Evolutionary conservation across 2,888 invertebrate species (phyloP), one percentile per base, ranked within the genome.

Genomic region (Andrena bucephala): DNA sequence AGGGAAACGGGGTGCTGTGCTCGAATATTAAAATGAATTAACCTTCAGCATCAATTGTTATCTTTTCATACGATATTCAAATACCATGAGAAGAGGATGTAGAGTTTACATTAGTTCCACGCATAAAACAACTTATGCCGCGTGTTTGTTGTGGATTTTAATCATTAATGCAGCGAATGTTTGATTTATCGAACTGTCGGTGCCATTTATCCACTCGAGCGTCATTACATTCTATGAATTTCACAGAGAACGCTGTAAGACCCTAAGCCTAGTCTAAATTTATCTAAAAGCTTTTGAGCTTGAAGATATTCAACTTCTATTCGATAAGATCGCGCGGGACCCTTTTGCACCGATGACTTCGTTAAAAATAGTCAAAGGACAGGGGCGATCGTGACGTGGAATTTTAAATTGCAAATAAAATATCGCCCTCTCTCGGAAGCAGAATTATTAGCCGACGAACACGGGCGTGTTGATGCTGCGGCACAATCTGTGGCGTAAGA

Each of bases 381-480:
- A 54, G 6, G 48, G 60, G 10, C 16, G 63, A 0, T 6, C 62
- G 31, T 52, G 71, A 33, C 24, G 71, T 27, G 33, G 20, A 72
- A 65, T 63, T 54, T 63, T 20, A 72, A 72, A 54, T 65, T 63
- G 65, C 13, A 54, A 36, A 65, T 65, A 54, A 57, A 73, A 73
- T 72, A n/a, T 63, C 52, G 52, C 36, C 33, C 27, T 13, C 13
- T 20, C 24, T 7, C 0, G 16, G 16, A 52, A 31, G 31, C 3
- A 10, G 24, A 33, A 54, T 65, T 27, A 36, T 36, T n/a, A 42
- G 4, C 24, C 3, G 16, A 20, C 6, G 16, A 13, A n/a, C 50
- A 31, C 6, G 3, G 24, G 27, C 16, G 24, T 2, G 13, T 8
- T 16, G 33, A 5, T 27, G 16, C 50, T 24, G 6, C 13, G 29